A percentile compares a stretch with the other conserved stretches of the same genome.
These are phyloP conservation scores for Sebastes steindachneri DNA, from an alignment of 2,797 vertebrate genomes.

Conservation along the genomic window DNA sequence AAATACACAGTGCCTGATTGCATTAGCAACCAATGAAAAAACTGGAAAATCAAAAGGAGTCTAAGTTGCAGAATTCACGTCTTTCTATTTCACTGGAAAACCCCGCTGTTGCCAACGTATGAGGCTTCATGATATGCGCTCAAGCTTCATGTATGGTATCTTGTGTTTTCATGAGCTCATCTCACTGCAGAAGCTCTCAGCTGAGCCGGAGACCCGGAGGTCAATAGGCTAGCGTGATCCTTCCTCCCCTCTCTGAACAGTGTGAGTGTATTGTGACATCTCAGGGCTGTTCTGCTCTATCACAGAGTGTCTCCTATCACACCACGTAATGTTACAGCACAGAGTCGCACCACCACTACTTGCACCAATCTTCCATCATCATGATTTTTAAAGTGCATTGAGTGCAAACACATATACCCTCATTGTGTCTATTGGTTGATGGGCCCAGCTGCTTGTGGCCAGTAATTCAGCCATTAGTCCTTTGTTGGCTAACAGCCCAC, in stretches of 20 bases:
- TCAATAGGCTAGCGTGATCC: conserved; percentile 47
- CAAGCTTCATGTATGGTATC: conserved; percentile 23
- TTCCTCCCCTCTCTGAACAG: conserved; percentile 49
- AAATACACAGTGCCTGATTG: background rate
- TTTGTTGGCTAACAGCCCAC: conserved; percentile 42
- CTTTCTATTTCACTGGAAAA: background rate
- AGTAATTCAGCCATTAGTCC: conserved; percentile 64
- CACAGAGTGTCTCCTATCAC: conserved; percentile 10
- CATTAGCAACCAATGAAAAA: background rate
- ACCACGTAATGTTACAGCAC: background rate
- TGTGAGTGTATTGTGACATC: conserved; percentile 56
- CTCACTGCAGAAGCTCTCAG: conserved; percentile 3
- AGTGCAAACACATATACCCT: conserved; percentile 40
- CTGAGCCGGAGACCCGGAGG: conserved; percentile 37
- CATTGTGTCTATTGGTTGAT: conserved; percentile 27
- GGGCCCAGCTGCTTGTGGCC: conserved; percentile 49
- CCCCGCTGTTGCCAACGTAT: background rate
- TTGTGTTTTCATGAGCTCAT: conserved; percentile 59
- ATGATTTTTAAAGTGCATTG: conserved; percentile 37
- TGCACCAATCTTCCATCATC: conserved; percentile 1
- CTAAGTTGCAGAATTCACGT: background rate
- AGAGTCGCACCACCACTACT: background rate
- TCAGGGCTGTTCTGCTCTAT: conserved; percentile 43
- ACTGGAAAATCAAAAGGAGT: background rate
- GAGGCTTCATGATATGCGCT: background rate